Conservation (phyloP, 2,888 invertebrate species). For the Bugulina stolonifera region DNA sequence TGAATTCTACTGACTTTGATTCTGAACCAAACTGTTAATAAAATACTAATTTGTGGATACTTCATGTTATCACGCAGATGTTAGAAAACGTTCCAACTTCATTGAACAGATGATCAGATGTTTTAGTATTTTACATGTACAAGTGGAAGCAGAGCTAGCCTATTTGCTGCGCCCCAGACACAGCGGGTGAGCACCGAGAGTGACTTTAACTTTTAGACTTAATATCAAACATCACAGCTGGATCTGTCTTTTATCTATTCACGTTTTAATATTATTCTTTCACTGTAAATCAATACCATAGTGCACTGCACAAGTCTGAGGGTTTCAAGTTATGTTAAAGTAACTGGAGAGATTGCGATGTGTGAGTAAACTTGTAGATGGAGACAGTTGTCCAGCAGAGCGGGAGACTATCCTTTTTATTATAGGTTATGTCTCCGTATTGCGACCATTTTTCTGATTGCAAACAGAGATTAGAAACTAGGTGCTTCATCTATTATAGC, state of each 20-base stretch:
- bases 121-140: not conserved
- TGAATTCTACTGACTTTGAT: not conserved
- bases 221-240: constrained; percentile 26
- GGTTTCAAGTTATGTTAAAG: no score
- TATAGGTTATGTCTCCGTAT: no score
- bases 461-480: no score
- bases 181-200: not conserved
- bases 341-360: no score
- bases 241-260: constrained; percentile 12
- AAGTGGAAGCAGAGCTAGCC: not conserved
- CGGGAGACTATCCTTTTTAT: no score
- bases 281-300: constrained; percentile 19
- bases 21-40: not conserved
- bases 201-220: not conserved
- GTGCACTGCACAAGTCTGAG: no score
- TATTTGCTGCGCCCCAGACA: not conserved
- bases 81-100: constrained; percentile 1
- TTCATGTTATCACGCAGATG: not conserved
- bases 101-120: not conserved
- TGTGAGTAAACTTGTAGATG: no score
- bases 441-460: no score
- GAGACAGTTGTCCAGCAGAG: not conserved
- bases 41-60: not conserved
- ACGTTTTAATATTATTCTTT: constrained; percentile 8
- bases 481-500: no score